phyloP scores from a whole-genome alignment of 2,888 invertebrate species.

The Pharmacophagus antenor region DNA sequence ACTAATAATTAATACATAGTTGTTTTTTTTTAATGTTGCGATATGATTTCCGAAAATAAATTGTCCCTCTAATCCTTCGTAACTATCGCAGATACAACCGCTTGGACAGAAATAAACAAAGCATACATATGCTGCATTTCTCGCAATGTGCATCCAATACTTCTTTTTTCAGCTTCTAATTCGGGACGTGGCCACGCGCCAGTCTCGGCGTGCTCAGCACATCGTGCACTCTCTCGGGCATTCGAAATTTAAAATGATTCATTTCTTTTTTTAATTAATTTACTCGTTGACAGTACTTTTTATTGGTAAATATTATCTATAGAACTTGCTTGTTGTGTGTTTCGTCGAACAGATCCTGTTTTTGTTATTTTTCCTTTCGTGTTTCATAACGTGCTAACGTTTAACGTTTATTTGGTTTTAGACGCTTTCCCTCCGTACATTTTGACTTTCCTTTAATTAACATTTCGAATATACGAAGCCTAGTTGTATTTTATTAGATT shows the following conservation, averaged over 20 bases:
- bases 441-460: conserved; percentile 12
- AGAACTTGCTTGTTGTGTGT: conserved; percentile 19
- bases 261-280: conserved; percentile 35
- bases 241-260: conserved; percentile 38
- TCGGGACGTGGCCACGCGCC: conserved; percentile 75
- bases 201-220: conserved; percentile 64
- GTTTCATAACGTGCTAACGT: conserved; percentile 15
- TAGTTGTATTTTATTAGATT: conserved; percentile 13
- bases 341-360: conserved; percentile 9
- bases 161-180: conserved; percentile 72
- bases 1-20: background rate
- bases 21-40: conserved; percentile 19
- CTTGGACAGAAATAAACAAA: conserved; percentile 57
- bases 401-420: conserved; percentile 9
- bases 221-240: conserved; percentile 57
- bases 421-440: background rate
- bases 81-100: conserved; percentile 37
- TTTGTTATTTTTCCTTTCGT: conserved; percentile 11
- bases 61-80: conserved; percentile 37
- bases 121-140: conserved; percentile 68
- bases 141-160: conserved; percentile 66
- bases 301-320: conserved; percentile 55
- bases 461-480: conserved; percentile 10
- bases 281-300: conserved; percentile 29
- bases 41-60: conserved; percentile 29